Percentiles rank a stretch among this genome's conserved stretches.
These are phyloP conservation scores for Ciconia nigra DNA, from an alignment of 2,797 vertebrate species.

Conservation along the genomic window DNA sequence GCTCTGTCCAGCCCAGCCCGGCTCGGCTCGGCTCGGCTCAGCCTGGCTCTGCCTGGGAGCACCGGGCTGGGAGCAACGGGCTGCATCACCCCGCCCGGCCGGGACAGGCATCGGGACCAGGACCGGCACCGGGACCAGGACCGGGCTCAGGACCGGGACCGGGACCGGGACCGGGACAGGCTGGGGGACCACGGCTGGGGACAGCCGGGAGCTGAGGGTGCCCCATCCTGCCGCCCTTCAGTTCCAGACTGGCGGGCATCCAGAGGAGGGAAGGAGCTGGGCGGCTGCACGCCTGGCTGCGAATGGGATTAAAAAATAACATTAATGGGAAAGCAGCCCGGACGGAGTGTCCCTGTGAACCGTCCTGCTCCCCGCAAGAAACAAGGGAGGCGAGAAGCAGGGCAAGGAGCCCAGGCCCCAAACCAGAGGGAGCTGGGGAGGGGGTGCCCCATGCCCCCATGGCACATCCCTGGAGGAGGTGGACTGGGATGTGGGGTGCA, in stretches of 20 bases:
- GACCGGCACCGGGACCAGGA: not conserved
- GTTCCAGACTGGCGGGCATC: not conserved
- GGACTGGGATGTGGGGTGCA: not conserved
- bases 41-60: not conserved
- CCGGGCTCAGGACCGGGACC: not conserved
- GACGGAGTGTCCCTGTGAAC: not conserved
- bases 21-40: not conserved
- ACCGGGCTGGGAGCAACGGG: not conserved
- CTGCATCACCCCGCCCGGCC: not conserved
- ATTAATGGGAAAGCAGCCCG: slow-evolving; percentile 1
- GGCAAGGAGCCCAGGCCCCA: not conserved
- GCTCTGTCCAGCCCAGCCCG: not conserved
- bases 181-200: not conserved
- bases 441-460: no score
- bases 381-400: not conserved
- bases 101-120: not conserved
- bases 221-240: not conserved
- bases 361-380: not conserved
- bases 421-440: accelerated
- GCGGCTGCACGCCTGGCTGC: slow-evolving; percentile 13
- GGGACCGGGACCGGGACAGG: accelerated
- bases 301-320: slow-evolving; percentile 33
- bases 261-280: not conserved
- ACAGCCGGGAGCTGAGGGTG: not conserved
- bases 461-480: not conserved